Conservation (phyloP, 2,888 invertebrate species). For the Athalia rosae region DNA sequence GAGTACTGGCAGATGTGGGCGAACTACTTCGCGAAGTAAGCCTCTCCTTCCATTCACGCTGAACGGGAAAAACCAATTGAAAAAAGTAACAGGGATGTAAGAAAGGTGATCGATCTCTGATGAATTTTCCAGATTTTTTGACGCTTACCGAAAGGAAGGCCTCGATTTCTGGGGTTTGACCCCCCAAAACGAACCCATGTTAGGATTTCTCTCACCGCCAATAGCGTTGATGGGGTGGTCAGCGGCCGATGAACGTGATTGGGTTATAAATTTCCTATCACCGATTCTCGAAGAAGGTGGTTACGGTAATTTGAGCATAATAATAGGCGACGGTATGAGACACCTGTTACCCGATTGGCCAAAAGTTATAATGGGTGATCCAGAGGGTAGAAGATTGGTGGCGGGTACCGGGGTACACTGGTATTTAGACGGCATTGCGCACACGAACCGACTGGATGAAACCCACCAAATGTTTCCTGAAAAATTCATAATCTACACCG, state of each 20-base stretch:
- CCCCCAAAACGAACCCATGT: slow-evolving; percentile 88
- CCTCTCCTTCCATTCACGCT: not conserved
- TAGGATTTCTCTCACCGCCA: slow-evolving; percentile 77
- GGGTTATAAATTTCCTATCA: slow-evolving; percentile 38
- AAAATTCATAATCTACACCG: slow-evolving; percentile 85
- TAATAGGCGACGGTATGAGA: slow-evolving; percentile 39
- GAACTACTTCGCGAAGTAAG: slow-evolving; percentile 81
- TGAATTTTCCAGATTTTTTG: slow-evolving; percentile 75
- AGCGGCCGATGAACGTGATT: slow-evolving; percentile 72
- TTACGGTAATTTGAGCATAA: slow-evolving; percentile 30
- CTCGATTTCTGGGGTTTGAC: slow-evolving; percentile 87
- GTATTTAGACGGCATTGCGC: slow-evolving; percentile 82
- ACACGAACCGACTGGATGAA: slow-evolving; percentile 76
- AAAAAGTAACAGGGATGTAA: not conserved
- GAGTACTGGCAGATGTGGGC: slow-evolving; percentile 86
- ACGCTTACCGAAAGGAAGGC: slow-evolving; percentile 81
- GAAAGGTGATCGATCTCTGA: too few species aligned
- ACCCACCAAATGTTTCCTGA: slow-evolving; percentile 79
- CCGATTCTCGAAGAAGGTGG: slow-evolving; percentile 25
- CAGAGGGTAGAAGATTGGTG: slow-evolving; percentile 77
- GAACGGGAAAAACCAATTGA: not conserved
- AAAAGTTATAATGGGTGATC: slow-evolving; percentile 66
- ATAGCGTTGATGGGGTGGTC: slow-evolving; percentile 88
- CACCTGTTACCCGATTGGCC: slow-evolving; percentile 34
- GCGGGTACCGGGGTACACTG: slow-evolving; percentile 90